Conservation (phyloP, 1,140 invertebrate genomes). For the Pseudoatta argentina region DNA sequence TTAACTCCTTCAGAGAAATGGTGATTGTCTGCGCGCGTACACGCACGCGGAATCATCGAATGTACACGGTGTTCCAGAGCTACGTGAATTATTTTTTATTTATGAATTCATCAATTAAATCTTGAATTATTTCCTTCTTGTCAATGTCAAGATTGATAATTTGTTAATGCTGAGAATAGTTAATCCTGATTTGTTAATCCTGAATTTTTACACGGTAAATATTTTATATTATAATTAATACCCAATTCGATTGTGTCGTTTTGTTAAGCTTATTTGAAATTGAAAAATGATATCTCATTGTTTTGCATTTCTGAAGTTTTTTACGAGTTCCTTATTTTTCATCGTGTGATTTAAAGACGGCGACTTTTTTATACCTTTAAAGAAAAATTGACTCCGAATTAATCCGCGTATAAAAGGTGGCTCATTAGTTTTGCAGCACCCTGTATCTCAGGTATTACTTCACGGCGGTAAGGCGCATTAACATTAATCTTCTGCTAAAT, state of each 20-base stretch:
- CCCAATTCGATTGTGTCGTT: not conserved
- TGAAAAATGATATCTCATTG: not conserved
- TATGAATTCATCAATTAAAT: not conserved
- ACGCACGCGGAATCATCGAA: conserved; percentile 12
- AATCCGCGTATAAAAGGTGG: not conserved
- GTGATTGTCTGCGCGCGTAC: conserved; percentile 20
- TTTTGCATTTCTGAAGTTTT: not conserved
- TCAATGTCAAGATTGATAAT: no score
- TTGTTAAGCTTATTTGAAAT: not conserved
- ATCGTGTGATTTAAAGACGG: not conserved
- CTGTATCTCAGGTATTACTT: not conserved
- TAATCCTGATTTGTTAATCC: no score
- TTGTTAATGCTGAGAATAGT: no score
- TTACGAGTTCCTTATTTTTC: not conserved
- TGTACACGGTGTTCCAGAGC: not conserved
- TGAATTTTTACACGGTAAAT: conserved; percentile 3
- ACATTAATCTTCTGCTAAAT: conserved; percentile 71
- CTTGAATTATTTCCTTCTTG: conserved; percentile 12
- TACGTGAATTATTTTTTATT: not conserved
- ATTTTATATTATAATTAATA: not conserved
- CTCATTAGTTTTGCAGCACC: not conserved
- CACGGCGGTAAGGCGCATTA: conserved; percentile 51
- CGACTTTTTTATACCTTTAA: not conserved
- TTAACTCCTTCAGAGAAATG: conserved; percentile 52
- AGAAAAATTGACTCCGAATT: not conserved